These are phyloP conservation scores for Lasioglossum figueresi DNA, from an alignment of 2,888 invertebrate species.

Conservation along the genomic window DNA sequence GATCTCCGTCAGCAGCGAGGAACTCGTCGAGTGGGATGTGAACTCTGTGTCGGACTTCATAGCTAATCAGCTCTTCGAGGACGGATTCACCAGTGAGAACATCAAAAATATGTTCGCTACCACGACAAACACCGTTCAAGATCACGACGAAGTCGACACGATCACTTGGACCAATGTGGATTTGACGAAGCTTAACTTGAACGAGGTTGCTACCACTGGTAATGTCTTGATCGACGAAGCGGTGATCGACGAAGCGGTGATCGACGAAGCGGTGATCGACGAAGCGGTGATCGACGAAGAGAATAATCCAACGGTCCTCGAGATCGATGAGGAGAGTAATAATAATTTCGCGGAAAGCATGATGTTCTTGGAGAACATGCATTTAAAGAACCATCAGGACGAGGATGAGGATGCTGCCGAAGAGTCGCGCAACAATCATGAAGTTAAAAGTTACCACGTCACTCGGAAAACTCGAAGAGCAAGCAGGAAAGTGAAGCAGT, in stretches of 20 bases:
- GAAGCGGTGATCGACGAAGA: neutral
- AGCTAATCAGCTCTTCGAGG: slow-evolving; percentile 20
- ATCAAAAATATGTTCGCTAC: slow-evolving; percentile 6
- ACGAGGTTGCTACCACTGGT: slow-evolving; percentile 16
- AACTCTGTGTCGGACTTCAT: slow-evolving; percentile 39
- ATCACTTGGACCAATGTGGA: slow-evolving; percentile 72
- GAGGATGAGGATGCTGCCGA: neutral
- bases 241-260: neutral
- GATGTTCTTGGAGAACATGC: neutral
- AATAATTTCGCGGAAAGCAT: slow-evolving; percentile 30
- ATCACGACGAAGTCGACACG: neutral
- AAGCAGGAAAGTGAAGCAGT: slow-evolving; percentile 12
- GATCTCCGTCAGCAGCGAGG: slow-evolving; percentile 63
- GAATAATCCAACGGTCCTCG: neutral
- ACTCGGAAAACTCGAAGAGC: slow-evolving; percentile 44
- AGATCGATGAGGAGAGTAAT: slow-evolving; percentile 38
- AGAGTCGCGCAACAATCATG: neutral
- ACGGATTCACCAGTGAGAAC: slow-evolving; percentile 19
- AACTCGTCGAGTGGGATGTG: slow-evolving; percentile 67
- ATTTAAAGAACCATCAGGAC: neutral
- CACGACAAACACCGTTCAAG: slow-evolving; percentile 2
- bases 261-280: neutral
- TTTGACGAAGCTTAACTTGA: slow-evolving; percentile 64
- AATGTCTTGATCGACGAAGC: neutral
- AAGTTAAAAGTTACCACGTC: slow-evolving; percentile 42